Evolutionary conservation across 2,113 vertebrate species (phyloP).

Genomic region (human): GRCh38 chr19:31985501-31986000

Average conservation of each 20-base stretch:
- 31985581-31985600: no score
- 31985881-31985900: background rate
- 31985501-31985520: background rate
- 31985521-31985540: background rate
- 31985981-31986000: no score
- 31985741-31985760: no score
- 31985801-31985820: background rate
- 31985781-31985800: background rate
- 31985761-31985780: rapidly evolving
- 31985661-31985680: background rate
- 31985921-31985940: background rate
- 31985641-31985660: rapidly evolving
- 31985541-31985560: rapidly evolving
- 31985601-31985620: background rate
- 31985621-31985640: no score
- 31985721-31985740: background rate
- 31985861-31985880: rapidly evolving
- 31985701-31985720: background rate
- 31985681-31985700: background rate
- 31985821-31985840: rapidly evolving
- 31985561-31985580: background rate
- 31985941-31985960: background rate
- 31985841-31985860: background rate
- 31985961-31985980: background rate
- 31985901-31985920: background rate